Evolutionary conservation across 2,888 invertebrate genomes (phyloP).

Genomic region (Ochropleura leucogaster): DNA sequence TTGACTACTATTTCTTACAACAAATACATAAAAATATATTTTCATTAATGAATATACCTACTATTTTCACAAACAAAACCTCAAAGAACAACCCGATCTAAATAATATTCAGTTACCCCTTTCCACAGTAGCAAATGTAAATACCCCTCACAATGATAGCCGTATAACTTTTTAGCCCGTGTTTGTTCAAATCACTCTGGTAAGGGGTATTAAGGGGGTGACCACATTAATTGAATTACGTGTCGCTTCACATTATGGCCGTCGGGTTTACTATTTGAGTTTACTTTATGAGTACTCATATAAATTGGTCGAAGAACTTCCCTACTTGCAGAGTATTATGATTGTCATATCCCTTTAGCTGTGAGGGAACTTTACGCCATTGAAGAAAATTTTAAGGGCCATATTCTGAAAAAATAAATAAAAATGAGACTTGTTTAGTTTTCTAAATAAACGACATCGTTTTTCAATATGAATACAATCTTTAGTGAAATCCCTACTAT

Average conservation of each 20-base stretch:
- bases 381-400: not conserved
- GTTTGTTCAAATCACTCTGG: constrained; percentile 77
- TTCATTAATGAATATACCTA: not conserved
- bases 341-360: constrained; percentile 11
- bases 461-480: constrained; percentile 7
- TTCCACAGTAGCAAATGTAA: constrained; percentile 72
- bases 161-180: constrained; percentile 80
- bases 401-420: constrained; percentile 6
- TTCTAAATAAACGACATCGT: not conserved
- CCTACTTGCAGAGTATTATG: constrained; percentile 12
- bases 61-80: not conserved
- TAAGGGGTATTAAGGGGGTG: constrained; percentile 62
- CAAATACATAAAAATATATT: not conserved
- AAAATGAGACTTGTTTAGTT: not conserved
- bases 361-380: not conserved
- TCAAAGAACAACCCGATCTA: constrained; percentile 20
- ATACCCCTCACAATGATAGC: constrained; percentile 75
- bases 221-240: constrained; percentile 85
- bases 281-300: constrained; percentile 65
- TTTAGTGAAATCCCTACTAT: constrained; percentile 1
- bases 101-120: constrained; percentile 51
- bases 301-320: constrained; percentile 55
- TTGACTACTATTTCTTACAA: not conserved
- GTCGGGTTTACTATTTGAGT: constrained; percentile 55
- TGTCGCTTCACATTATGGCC: constrained; percentile 72